These are phyloP conservation scores for Athalia rosae DNA, from an alignment of 2,888 invertebrate genomes.

Conservation along the genomic window DNA sequence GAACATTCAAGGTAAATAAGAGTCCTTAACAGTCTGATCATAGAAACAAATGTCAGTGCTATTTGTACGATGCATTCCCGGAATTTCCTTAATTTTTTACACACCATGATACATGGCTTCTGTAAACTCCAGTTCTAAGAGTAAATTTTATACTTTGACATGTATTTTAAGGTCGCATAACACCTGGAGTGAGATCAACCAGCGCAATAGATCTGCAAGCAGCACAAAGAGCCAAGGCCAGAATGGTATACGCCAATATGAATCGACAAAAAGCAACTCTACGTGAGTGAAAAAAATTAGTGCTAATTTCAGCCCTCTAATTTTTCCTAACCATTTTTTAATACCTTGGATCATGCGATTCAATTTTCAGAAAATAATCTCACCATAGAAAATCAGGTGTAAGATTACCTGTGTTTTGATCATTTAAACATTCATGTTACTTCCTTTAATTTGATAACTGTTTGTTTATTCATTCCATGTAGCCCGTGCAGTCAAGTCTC, in stretches of 20 bases:
- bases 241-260: constrained; percentile 88
- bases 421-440: neutral
- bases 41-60: constrained; percentile 10
- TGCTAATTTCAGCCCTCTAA: constrained; percentile 29
- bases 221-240: constrained; percentile 89
- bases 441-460: neutral
- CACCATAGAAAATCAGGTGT: constrained; percentile 61
- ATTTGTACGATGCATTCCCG: constrained; percentile 4
- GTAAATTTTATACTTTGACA: neutral
- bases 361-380: constrained; percentile 60
- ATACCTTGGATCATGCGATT: constrained; percentile 55
- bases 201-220: constrained; percentile 96
- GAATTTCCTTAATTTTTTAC: constrained; percentile 1
- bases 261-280: constrained; percentile 85
- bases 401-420: neutral
- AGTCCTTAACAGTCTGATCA: constrained; percentile 20
- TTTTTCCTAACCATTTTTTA: constrained; percentile 49
- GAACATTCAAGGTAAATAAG: constrained; percentile 15
- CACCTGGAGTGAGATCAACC: constrained; percentile 80
- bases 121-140: neutral
- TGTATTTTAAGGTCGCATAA: constrained; percentile 60
- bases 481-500: constrained; percentile 82
- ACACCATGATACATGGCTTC: constrained; percentile 16
- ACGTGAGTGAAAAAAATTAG: constrained; percentile 78
- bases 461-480: constrained; percentile 52